Evolutionary conservation across 2,888 invertebrate species (phyloP), one percentile per base, ranked within the genome.

Genomic region (Drosophila percnosoma): DNA sequence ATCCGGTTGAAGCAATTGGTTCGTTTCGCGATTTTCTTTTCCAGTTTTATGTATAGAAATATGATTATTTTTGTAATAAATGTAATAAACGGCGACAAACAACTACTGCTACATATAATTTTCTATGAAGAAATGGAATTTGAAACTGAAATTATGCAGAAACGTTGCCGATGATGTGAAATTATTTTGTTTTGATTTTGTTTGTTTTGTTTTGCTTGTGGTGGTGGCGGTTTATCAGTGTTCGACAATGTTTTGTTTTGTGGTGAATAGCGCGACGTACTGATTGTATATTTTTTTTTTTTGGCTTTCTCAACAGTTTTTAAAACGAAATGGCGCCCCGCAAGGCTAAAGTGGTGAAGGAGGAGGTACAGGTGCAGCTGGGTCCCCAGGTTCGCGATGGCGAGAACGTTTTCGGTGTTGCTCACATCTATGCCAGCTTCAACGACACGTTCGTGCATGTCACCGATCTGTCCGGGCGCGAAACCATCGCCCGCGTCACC

Each of bases 391-490:
- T 98, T 57, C 96, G 98, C 85, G 98, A 98, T 92, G 99, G 99
- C 78, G 99, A 99, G 94, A 96, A 97, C 88, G 99, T 99, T 69
- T 99, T 99, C 92, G 99, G 99, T 69, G 99, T 99, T 27, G 99
- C 99, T 75, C 99, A 99, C 94, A 99, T 99, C 92, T 99, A 98
- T 93, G 99, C 99, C 83, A 99, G 99, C 88, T 99, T 99, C 95
- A 99, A 99, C 93, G 99, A 99, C 93, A 99, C 99, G 62, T 99
- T 99, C 93, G 99, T 99, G 55, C 99, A 99, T 94, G 98, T 99
- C 76, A 99, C 99, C 21, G 99, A 99, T 94, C 95, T 99, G 91
- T 99, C 99, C 69, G 99, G 99, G 87, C 96, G 97, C 92, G 98
- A 98, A 96, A 98, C 97, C 21, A 97, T 98, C 91, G 97, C 97